These are phyloP conservation scores for Nothoprocta perdicaria DNA, from an alignment of 2,113 vertebrate species.

Conservation along the genomic window DNA sequence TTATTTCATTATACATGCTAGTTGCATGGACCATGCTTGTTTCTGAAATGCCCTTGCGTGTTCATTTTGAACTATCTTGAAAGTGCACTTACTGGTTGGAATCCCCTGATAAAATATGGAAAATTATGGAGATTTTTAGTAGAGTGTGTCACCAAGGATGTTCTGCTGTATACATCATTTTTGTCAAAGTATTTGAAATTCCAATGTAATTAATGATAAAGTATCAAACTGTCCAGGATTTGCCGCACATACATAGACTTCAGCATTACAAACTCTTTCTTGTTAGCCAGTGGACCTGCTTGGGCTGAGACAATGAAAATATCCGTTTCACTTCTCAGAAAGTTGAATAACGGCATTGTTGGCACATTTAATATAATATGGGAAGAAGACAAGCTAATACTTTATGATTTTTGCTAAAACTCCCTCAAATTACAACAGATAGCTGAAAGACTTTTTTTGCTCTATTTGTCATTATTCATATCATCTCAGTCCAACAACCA, in stretches of 20 bases:
- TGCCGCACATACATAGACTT: background rate
- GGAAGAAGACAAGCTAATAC: background rate
- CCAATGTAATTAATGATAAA: background rate
- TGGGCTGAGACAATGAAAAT: background rate
- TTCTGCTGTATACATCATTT: background rate
- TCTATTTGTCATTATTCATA: background rate
- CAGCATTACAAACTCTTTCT: background rate
- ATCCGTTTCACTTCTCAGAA: background rate
- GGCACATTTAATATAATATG: background rate
- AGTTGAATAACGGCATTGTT: background rate
- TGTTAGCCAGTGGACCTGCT: background rate
- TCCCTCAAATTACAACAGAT: background rate
- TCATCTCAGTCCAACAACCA: background rate
- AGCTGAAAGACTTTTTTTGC: background rate
- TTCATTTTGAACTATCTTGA: background rate
- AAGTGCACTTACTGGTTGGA: background rate
- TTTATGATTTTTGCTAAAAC: background rate
- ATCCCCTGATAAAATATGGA: background rate
- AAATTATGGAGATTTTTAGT: background rate
- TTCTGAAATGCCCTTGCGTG: background rate
- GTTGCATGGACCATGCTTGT: background rate
- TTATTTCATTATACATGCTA: background rate
- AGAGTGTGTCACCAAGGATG: background rate
- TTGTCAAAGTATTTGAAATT: background rate
- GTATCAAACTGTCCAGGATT: background rate